phyloP scores from a whole-genome alignment of 2,797 vertebrate genomes.

The Toxotes lorentzi region DNA sequence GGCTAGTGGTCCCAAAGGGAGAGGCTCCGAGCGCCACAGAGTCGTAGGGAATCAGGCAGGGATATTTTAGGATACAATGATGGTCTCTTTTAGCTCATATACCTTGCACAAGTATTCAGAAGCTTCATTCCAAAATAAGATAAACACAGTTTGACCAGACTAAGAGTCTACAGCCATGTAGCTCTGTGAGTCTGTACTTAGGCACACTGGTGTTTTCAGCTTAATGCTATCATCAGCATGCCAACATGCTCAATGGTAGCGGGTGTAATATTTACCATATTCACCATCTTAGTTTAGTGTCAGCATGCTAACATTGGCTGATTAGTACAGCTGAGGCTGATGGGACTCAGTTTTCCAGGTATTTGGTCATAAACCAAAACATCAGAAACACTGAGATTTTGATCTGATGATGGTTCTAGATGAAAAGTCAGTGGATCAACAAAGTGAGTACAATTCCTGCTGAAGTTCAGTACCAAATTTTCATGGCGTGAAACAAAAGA shows the following conservation, averaged over 20 bases:
- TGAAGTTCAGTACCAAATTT: neutral
- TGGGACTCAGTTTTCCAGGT: neutral
- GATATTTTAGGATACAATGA: constrained; percentile 75
- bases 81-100: constrained; percentile 26
- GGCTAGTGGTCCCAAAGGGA: constrained; percentile 66
- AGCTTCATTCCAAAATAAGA: constrained; percentile 7
- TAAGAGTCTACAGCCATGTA: neutral
- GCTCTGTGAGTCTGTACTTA: neutral
- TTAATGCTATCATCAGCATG: neutral
- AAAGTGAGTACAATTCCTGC: neutral
- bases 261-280: no score
- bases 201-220: no score
- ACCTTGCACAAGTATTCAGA: constrained; percentile 39
- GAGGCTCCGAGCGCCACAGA: constrained; percentile 68
- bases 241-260: neutral
- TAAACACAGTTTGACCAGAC: neutral
- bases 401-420: neutral
- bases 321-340: neutral
- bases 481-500: no score
- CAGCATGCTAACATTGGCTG: neutral
- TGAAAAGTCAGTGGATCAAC: neutral
- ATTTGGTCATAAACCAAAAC: neutral
- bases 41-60: constrained; percentile 62
- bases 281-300: neutral
- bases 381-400: neutral